Evolutionary conservation across 1,140 invertebrate species (phyloP).

Genomic region (Mizuhopecten yessoensis): DNA sequence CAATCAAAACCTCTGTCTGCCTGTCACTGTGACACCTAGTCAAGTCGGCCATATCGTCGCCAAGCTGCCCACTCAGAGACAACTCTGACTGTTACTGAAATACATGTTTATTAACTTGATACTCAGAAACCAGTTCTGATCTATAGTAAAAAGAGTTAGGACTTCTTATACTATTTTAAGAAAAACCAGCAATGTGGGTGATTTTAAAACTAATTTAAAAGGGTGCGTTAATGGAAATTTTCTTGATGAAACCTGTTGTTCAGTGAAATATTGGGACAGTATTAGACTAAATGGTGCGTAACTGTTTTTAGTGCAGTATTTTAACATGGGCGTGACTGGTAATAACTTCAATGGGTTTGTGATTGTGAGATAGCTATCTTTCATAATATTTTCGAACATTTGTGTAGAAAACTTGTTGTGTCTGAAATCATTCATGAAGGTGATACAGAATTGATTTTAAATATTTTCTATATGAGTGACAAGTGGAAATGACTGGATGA

Average conservation of each 20-base stretch:
- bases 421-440: neutral
- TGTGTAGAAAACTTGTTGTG: neutral
- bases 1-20: constrained; percentile 46
- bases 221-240: neutral
- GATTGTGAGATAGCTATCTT: no score
- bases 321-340: no score
- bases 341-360: no score
- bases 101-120: neutral
- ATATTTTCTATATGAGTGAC: neutral
- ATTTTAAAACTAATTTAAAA: no score
- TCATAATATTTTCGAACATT: no score
- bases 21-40: neutral
- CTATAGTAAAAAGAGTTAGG: neutral
- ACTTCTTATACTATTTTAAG: no score
- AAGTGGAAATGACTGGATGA: neutral
- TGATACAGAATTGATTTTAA: neutral
- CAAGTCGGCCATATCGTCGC: neutral
- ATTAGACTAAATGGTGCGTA: no score
- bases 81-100: neutral
- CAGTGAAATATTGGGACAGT: neutral
- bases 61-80: neutral
- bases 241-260: neutral
- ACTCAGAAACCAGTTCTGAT: neutral
- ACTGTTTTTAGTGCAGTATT: no score
- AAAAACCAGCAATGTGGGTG: no score